Evolutionary conservation across 2,797 vertebrate genomes (phyloP).

Genomic region (Chelon labrosus): DNA sequence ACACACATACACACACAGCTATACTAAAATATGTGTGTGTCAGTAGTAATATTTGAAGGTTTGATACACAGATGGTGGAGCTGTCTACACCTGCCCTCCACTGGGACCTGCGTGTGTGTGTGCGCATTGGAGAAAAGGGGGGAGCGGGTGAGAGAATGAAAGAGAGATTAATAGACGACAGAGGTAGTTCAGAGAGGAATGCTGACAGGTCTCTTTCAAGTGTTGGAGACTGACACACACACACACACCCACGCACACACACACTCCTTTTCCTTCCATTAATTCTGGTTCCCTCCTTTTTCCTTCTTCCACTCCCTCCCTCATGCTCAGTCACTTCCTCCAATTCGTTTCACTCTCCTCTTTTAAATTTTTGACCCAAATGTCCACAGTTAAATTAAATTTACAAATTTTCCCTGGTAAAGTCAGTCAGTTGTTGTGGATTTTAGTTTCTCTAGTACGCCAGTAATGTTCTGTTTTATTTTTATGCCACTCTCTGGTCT

Average conservation of each 20-base stretch:
- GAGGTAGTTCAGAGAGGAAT: slow-evolving; percentile 30
- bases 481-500: too few relatives aligned
- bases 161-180: slow-evolving; percentile 36
- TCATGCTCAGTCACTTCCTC: slow-evolving; percentile 1
- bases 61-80: slow-evolving; percentile 80
- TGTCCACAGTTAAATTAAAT: background rate
- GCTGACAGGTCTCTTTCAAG: slow-evolving; percentile 64
- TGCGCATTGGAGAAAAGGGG: background rate
- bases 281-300: slow-evolving; percentile 11
- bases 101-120: slow-evolving; percentile 61
- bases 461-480: too few relatives aligned
- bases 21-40: slow-evolving; percentile 55
- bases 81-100: slow-evolving; percentile 79
- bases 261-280: too few relatives aligned
- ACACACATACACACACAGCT: slow-evolving; percentile 3
- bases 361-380: background rate
- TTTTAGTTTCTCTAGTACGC: too few relatives aligned
- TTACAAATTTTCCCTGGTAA: background rate
- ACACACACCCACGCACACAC: too few relatives aligned
- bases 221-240: slow-evolving; percentile 8
- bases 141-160: slow-evolving; percentile 24
- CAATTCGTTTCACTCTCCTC: background rate
- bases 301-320: background rate
- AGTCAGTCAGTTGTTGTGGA: too few relatives aligned
- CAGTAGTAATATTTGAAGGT: slow-evolving; percentile 71